A percentile compares a stretch with the other conserved stretches of the same genome.
Evolutionary conservation across 1,140 invertebrate genomes (phyloP).

Genomic region (Meloidogyne hapla): DNA sequence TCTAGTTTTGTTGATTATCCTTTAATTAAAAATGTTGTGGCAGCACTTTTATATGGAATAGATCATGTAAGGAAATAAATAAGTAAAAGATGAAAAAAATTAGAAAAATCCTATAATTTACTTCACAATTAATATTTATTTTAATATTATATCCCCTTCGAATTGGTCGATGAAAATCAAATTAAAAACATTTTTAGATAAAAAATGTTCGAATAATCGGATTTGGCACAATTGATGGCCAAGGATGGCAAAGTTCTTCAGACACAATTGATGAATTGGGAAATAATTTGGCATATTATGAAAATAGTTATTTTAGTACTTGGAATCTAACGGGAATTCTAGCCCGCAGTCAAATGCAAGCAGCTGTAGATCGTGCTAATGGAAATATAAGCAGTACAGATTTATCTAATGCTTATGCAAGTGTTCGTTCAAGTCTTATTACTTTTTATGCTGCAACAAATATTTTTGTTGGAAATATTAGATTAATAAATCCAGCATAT

Average conservation of each 20-base stretch:
- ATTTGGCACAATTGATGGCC: conserved; percentile 7
- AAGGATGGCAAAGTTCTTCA: not conserved
- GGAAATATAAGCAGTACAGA: not conserved
- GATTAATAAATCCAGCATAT: not conserved
- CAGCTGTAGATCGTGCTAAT: not conserved
- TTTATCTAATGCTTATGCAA: not conserved
- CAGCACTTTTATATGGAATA: not conserved
- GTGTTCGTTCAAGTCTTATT: not conserved
- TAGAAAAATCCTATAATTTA: too few relatives aligned
- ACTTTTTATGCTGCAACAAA: conserved; percentile 6
- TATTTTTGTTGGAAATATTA: conserved; percentile 8
- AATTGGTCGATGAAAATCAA: too few relatives aligned
- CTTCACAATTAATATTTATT: too few relatives aligned
- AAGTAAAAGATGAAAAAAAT: too few relatives aligned
- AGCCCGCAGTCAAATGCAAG: not conserved
- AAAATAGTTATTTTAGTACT: not conserved
- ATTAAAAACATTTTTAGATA: not conserved
- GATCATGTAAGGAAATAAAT: not conserved
- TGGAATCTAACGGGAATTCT: conserved; percentile 13
- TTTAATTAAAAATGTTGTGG: not conserved
- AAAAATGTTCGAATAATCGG: conserved; percentile 7
- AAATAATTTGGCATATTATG: conserved; percentile 1
- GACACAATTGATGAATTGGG: conserved; percentile 17
- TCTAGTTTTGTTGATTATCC: conserved; percentile 10
- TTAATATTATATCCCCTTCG: too few relatives aligned